These are phyloP conservation scores for Pyrgus malvae DNA, from an alignment of 2,888 invertebrate species.

Conservation along the genomic window DNA sequence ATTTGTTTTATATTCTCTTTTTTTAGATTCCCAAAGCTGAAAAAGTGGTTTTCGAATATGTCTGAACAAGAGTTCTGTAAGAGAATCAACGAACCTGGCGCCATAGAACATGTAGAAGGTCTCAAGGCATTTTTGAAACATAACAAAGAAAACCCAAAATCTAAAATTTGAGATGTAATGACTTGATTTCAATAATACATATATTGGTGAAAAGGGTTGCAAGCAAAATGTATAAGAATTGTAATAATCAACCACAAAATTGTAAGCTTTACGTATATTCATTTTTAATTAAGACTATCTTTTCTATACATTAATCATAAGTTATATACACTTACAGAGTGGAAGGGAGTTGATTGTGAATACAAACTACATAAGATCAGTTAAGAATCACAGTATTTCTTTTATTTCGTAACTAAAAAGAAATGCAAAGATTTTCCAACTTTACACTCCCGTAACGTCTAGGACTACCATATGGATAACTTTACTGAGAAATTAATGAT, in stretches of 20 bases:
- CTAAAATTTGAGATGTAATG: conserved; percentile 27
- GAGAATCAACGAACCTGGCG: conserved; percentile 55
- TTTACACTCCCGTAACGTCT: conserved; percentile 77
- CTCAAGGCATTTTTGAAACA: conserved; percentile 54
- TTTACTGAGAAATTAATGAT: conserved; percentile 75
- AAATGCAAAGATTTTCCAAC: conserved; percentile 76
- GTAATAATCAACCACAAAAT: conserved; percentile 11
- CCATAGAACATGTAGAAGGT: conserved; percentile 47
- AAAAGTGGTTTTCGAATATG: conserved; percentile 58
- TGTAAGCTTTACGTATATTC: conserved; percentile 26
- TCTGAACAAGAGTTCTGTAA: conserved; percentile 53
- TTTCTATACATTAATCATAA: conserved; percentile 22
- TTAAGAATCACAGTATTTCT: conserved; percentile 78
- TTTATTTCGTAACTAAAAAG: conserved; percentile 78
- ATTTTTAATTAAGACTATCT: conserved; percentile 20
- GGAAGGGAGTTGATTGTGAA: conserved; percentile 21
- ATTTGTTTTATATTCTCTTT: too few species aligned
- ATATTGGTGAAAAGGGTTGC: too few species aligned
- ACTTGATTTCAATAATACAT: too few species aligned
- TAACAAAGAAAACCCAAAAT: conserved; percentile 43
- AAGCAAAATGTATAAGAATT: not conserved
- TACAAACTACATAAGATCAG: conserved; percentile 52
- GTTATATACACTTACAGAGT: conserved; percentile 23
- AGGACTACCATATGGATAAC: conserved; percentile 74
- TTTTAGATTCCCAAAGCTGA: conserved; percentile 65